These are phyloP conservation scores for Euphonia xanthogaster DNA, from an alignment of 2,797 vertebrate genomes.

Conservation along the genomic window DNA sequence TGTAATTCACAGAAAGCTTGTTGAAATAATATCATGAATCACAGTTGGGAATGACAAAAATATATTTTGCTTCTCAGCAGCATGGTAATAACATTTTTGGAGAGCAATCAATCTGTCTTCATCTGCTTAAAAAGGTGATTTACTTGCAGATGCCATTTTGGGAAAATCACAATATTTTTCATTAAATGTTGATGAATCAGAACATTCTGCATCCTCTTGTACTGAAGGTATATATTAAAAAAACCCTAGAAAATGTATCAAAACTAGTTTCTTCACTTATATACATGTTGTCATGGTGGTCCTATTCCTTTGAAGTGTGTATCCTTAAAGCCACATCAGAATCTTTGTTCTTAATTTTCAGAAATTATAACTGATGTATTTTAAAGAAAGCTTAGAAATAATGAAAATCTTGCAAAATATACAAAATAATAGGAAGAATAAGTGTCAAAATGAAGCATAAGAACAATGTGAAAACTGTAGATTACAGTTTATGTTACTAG, in stretches of 20 bases:
- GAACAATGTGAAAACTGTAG: background rate
- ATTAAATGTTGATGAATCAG: background rate
- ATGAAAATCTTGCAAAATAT: background rate
- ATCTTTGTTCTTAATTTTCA: background rate
- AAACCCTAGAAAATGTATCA: rapidly evolving
- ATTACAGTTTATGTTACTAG: background rate
- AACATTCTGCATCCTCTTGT: background rate
- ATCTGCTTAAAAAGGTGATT: background rate
- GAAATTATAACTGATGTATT: background rate
- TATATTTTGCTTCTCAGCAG: background rate
- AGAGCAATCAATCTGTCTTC: background rate
- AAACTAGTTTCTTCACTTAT: background rate
- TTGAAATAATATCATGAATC: background rate
- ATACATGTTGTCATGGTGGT: background rate
- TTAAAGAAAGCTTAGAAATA: background rate
- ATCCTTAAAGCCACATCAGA: background rate
- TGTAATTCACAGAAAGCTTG: background rate
- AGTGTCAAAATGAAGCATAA: background rate
- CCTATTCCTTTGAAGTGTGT: background rate
- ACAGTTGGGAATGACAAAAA: background rate
- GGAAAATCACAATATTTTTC: background rate
- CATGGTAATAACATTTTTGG: background rate
- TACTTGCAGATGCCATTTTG: background rate
- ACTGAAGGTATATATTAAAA: background rate
- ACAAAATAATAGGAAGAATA: background rate